A percentile compares a stretch with the other conserved stretches of the same genome.
Evolutionary conservation across 2,113 vertebrate species (phyloP).

Genomic region (Podocnemis expansa): DNA sequence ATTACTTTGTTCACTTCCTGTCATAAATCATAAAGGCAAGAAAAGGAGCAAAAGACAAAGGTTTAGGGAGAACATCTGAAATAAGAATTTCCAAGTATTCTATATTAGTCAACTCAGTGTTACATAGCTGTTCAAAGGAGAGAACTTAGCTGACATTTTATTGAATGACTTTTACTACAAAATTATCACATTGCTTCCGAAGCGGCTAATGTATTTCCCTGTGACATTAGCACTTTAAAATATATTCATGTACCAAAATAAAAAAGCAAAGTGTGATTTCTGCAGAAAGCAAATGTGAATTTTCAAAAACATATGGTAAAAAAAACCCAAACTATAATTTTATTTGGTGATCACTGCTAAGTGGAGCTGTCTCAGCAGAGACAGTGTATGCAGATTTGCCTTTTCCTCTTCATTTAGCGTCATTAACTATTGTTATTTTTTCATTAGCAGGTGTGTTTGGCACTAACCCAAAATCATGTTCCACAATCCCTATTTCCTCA

Average conservation of each 20-base stretch:
- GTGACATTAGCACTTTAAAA: neutral
- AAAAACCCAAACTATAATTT: neutral
- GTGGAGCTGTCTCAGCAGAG: neutral
- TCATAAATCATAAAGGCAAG: neutral
- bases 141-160: neutral
- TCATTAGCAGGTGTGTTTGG: neutral
- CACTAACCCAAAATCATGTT: neutral
- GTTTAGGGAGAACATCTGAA: neutral
- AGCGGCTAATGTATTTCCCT: neutral
- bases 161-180: neutral
- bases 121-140: neutral
- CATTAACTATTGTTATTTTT: neutral
- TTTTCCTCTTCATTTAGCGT: neutral
- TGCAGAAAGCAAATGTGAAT: neutral
- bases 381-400: neutral
- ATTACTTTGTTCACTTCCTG: neutral
- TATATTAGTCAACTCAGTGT: neutral
- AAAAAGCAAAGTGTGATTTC: neutral
- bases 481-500: neutral
- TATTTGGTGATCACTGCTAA: neutral
- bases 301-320: neutral
- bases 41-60: accelerated
- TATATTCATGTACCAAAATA: accelerated
- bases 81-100: neutral
- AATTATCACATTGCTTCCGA: neutral